Percentiles rank a stretch among this genome's conserved stretches.
phyloP scores from a whole-genome alignment of 2,888 invertebrate genomes.

The Dorcus hopei region DNA sequence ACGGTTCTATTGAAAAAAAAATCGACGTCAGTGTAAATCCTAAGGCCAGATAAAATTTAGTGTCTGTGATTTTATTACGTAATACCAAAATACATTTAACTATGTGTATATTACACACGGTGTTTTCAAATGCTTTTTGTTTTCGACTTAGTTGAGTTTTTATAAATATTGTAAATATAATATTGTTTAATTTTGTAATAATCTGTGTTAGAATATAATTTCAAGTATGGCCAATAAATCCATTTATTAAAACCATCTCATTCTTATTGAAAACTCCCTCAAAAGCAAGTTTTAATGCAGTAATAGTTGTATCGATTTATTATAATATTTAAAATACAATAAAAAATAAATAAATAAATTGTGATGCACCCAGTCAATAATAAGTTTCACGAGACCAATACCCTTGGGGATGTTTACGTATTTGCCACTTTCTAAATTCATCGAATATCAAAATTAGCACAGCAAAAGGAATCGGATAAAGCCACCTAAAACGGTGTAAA shows the following conservation, averaged over 20 bases:
- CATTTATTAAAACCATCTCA: slow-evolving; percentile 6
- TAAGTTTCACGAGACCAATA: slow-evolving; percentile 78
- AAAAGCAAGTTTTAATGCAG: too few species aligned
- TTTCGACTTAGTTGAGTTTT: slow-evolving; percentile 42
- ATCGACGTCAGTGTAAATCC: slow-evolving; percentile 29
- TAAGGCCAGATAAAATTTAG: slow-evolving; percentile 46
- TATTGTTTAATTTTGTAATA: slow-evolving; percentile 44
- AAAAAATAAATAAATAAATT: too few species aligned
- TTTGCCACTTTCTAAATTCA: slow-evolving; percentile 70
- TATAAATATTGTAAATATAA: slow-evolving; percentile 40
- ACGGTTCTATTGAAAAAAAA: not conserved
- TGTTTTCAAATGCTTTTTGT: slow-evolving; percentile 39
- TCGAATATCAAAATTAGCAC: slow-evolving; percentile 73
- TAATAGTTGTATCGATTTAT: too few species aligned
- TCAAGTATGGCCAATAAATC: slow-evolving; percentile 10
- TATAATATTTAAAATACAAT: too few species aligned
- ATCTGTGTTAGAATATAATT: slow-evolving; percentile 21
- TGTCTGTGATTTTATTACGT: slow-evolving; percentile 50
- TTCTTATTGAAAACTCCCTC: too few species aligned
- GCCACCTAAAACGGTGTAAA: slow-evolving; percentile 50
- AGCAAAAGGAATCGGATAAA: slow-evolving; percentile 72
- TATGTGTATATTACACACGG: slow-evolving; percentile 24
- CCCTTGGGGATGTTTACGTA: slow-evolving; percentile 65
- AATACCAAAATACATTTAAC: slow-evolving; percentile 35
- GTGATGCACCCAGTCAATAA: slow-evolving; percentile 50